Evolutionary conservation across 2,888 invertebrate genomes (phyloP), one percentile per base, ranked within the genome.

Genomic region (Clepsis dumicolana): DNA sequence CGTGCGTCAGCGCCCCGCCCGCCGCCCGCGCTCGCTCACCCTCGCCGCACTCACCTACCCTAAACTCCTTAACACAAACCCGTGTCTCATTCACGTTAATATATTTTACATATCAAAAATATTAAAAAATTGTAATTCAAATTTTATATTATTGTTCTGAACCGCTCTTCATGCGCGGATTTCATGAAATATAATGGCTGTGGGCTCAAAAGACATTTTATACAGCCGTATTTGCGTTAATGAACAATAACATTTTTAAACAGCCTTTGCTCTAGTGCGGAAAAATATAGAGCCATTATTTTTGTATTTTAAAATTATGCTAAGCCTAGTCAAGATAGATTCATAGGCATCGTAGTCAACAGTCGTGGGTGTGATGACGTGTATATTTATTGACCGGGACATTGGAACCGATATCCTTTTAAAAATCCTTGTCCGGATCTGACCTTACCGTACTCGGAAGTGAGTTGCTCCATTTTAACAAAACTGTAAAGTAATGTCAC

Each of bases 1-100:
- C 95, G 91, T 94, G 95, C 95, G 95, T 94, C 94, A 94, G 76
- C 79, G 84, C 85, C 90, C 88, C 90, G 80, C 85, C 80, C 79
- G 77, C 80, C 61, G 70, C 70, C 66, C 32, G 29, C 61, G n/a
- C 66, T 67, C 71, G 68, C 73, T 62, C 41, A 56, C 72, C 72
- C 53, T 73, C 71, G 44, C 70, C 62, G 54, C 60, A 41, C 68
- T 25, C 67, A 62, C 62, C 64, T 54, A 44, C 32, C 35, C 59
- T 65, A n/a, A 60, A 12, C 48, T 18, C 12, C 14, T 14, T 0
- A 60, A 16, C 27, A 24, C n/a, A 21, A 7, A 5, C 25, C 21
- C 10, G 29, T 12, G 25, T 56, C 21, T 12, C 48, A 21, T 21
- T 48, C 48, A 48, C 3, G 21, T 8, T 12, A n/a, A n/a, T 18